These are phyloP conservation scores for Apodemus sylvaticus DNA, from an alignment of 2,113 vertebrate genomes.

Conservation along the genomic window DNA sequence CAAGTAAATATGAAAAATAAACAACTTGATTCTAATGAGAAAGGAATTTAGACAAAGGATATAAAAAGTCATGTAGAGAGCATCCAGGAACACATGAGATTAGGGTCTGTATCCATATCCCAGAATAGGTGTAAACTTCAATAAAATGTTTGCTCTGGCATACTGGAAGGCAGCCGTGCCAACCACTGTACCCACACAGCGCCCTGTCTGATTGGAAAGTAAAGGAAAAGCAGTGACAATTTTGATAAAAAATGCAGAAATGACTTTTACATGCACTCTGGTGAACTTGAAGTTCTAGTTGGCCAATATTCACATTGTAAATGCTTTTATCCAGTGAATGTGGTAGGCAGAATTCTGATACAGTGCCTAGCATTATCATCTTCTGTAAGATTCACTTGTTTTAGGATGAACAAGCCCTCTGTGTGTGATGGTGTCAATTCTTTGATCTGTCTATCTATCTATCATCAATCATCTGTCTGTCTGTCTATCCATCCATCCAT, in stretches of 20 bases:
- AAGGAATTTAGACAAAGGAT: background rate
- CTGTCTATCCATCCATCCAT: too few relatives aligned
- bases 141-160: background rate
- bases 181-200: background rate
- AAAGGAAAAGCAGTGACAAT: background rate
- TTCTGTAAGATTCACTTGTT: background rate
- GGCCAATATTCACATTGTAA: background rate
- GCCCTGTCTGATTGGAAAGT: background rate
- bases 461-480: background rate
- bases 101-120: background rate
- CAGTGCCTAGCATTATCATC: background rate
- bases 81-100: background rate
- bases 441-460: background rate
- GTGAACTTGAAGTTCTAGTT: background rate
- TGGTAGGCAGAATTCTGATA: background rate
- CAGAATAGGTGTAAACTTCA: background rate
- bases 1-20: background rate
- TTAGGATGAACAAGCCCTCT: background rate
- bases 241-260: background rate
- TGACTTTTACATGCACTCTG: background rate
- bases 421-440: background rate
- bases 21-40: background rate
- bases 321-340: background rate
- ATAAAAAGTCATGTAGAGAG: background rate
- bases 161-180: background rate